Conservation (phyloP, 2,113 vertebrate species). For the Taurulus bubalis region DNA sequence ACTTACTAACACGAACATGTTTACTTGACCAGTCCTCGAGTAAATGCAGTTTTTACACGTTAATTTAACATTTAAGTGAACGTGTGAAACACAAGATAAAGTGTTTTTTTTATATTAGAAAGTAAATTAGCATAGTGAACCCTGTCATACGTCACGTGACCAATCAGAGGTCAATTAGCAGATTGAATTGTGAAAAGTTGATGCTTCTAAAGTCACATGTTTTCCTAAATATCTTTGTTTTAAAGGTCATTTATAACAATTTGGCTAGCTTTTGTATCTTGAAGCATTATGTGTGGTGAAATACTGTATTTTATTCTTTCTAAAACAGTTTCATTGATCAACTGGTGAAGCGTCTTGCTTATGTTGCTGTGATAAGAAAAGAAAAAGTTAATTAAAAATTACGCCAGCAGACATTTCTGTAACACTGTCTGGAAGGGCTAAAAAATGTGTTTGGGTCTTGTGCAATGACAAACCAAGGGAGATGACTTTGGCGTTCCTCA, state of each 20-base stretch:
- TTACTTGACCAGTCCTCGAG: neutral
- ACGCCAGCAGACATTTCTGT: neutral
- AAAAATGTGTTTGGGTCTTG: neutral
- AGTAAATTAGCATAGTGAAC: neutral
- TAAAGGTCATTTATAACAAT: neutral
- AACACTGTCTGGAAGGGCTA: neutral
- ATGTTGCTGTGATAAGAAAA: neutral
- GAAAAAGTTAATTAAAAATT: neutral
- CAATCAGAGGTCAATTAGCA: neutral
- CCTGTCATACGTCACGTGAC: neutral
- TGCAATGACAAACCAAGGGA: slow-evolving; percentile 33
- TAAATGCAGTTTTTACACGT: neutral
- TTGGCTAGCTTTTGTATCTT: neutral
- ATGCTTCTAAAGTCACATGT: neutral
- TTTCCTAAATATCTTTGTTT: neutral
- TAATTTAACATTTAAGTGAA: neutral
- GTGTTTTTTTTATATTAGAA: neutral
- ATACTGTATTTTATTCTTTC: neutral
- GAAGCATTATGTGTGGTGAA: neutral
- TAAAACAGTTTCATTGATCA: neutral
- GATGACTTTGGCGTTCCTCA: slow-evolving; percentile 25
- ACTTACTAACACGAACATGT: neutral
- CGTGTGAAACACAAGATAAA: neutral
- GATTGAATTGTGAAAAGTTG: neutral
- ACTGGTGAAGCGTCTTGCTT: neutral